Evolutionary conservation across 2,888 invertebrate species (phyloP).

Genomic region (Busseola fusca): DNA sequence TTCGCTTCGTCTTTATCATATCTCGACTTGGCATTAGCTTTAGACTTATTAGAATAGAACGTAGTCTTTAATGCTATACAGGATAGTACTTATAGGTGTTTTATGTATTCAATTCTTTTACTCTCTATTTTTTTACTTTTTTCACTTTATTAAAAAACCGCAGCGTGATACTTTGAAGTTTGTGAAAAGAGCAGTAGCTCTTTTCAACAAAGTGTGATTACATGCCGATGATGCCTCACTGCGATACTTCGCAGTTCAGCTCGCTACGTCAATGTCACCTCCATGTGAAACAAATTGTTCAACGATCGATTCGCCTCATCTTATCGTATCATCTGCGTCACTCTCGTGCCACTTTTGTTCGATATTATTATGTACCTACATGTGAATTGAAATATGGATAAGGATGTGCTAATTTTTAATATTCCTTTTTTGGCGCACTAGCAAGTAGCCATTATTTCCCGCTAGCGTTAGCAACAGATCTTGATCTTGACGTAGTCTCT

Average conservation of each 20-base stretch:
- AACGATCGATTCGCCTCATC: background rate
- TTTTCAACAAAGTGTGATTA: background rate
- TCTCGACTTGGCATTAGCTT: background rate
- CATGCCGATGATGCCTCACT: background rate
- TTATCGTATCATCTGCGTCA: background rate
- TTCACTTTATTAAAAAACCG: too few relatives aligned
- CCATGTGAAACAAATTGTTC: background rate
- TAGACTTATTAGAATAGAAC: background rate
- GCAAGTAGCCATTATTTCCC: background rate
- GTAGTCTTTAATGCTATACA: background rate
- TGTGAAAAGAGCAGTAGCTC: too few relatives aligned
- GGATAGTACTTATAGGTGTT: background rate
- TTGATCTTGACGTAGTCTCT: too few relatives aligned
- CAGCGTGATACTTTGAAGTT: background rate
- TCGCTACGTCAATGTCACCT: background rate
- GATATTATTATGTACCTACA: background rate
- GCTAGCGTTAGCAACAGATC: too few relatives aligned
- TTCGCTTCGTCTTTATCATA: too few relatives aligned
- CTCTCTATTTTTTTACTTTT: too few relatives aligned
- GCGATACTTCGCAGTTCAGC: background rate
- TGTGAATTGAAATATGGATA: background rate
- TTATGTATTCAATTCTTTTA: background rate
- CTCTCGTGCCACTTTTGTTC: background rate
- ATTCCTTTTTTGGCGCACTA: background rate
- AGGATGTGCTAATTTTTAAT: background rate